Percentiles rank a stretch among this genome's conserved stretches.
Conservation (phyloP, 2,888 invertebrate genomes). For the Pegoplata infirma region DNA sequence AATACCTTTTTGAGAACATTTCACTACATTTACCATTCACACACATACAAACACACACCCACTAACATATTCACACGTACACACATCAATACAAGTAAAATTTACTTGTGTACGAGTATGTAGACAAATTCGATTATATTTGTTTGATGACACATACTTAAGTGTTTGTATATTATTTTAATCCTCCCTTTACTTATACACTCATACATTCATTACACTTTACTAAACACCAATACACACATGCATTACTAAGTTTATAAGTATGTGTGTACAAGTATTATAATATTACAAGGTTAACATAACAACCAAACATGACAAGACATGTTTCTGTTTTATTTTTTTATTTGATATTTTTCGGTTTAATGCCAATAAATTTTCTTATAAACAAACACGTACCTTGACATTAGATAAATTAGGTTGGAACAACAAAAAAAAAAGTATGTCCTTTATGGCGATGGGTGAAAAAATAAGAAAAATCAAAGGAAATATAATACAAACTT, state of each 20-base stretch:
- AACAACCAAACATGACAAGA: constrained; percentile 21
- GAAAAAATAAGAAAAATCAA: background rate
- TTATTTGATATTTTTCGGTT: background rate
- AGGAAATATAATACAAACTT: background rate
- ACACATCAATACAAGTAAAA: too few species aligned
- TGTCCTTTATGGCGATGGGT: background rate
- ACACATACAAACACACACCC: too few species aligned
- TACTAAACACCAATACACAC: too few species aligned
- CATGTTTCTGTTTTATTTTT: constrained; percentile 29
- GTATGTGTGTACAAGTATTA: background rate
- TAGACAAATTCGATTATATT: constrained; percentile 52
- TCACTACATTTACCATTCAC: background rate
- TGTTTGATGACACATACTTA: constrained; percentile 27
- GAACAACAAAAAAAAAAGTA: background rate
- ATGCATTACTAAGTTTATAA: background rate
- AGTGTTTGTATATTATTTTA: background rate
- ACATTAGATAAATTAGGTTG: background rate
- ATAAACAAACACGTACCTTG: background rate
- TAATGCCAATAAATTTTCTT: background rate
- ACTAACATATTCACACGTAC: too few species aligned
- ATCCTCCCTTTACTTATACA: background rate
- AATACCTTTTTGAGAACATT: background rate
- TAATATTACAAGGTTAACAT: constrained; percentile 31
- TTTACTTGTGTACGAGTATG: constrained; percentile 19
- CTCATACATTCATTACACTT: background rate